Evolutionary conservation across 1,140 invertebrate species (phyloP), one percentile per base, ranked within the genome.

Genomic region (Dendrolimus punctatus): DNA sequence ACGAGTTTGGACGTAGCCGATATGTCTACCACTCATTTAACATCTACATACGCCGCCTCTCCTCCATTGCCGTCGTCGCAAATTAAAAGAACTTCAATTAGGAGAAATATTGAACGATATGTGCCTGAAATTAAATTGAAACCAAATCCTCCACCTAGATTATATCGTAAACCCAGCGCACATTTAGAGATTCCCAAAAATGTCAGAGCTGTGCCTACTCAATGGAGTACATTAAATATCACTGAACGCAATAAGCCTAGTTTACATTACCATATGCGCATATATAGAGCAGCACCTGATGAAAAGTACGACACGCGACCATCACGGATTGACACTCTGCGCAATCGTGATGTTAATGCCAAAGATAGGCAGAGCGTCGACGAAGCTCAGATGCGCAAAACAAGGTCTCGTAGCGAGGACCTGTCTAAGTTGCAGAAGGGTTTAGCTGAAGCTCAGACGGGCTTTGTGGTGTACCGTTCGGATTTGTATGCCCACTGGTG

Each of bases 401-500:
- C 68, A 39, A 71, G 87, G 40, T 87, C 87, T 45, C 76, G 82
- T 51, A 88, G 87, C 62, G 85, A 84, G 62, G 87, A 87, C 58
- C 59, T 84, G 46, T 73, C 80, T 5, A 88, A 88, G 71, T 60
- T 75, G 61, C 79, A 83, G 66, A 77, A 80, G 60, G 68, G 70
- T 51, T 64, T 80, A 49, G 66, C 71, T 36, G 77, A 75, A 60
- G 64, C 65, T 52, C 74, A 74, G 58, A 62, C 64, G 8, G 80
- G 75, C 53, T 84, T 82, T 55, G 67, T 88, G 76, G 89, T 92
- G 66, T 95, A 92, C 82, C 92, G 92, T 40, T 95, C 94, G 37
- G 94, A 93, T 64, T 88, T 96, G 75, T 96, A 96, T 78, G 95
- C 94, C 57, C 95, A 96, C 86, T 96, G 95, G 95, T 96, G 95